Evolutionary conservation across 2,888 invertebrate genomes (phyloP).

Genomic region (Cynaeus angustus): DNA sequence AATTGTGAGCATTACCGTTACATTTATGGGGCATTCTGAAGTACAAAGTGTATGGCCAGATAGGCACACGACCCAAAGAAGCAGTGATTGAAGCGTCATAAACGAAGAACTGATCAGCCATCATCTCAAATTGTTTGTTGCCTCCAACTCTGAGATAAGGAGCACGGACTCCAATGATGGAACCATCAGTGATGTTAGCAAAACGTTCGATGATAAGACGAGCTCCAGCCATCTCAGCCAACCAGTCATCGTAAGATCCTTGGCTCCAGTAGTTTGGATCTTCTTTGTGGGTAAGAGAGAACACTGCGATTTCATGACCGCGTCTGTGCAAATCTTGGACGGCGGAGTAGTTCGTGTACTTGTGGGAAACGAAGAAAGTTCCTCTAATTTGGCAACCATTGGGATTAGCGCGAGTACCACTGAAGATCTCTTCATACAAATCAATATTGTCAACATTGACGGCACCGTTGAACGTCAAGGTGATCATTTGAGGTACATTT

Average conservation of each 20-base stretch:
- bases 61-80: constrained; percentile 89
- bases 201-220: constrained; percentile 91
- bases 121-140: constrained; percentile 97
- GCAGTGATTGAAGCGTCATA: constrained; percentile 97
- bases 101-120: constrained; percentile 95
- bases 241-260: constrained; percentile 92
- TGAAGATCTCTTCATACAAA: constrained; percentile 92
- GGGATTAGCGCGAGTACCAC: constrained; percentile 88
- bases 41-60: constrained; percentile 98
- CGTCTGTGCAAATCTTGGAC: constrained; percentile 91
- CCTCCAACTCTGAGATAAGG: constrained; percentile 94
- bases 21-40: constrained; percentile 97
- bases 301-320: constrained; percentile 94
- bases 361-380: constrained; percentile 94
- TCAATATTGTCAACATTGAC: constrained; percentile 95
- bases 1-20: constrained; percentile 94
- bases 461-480: constrained; percentile 93
- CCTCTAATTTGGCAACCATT: constrained; percentile 92
- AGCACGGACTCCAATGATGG: constrained; percentile 90
- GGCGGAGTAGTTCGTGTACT: constrained; percentile 93
- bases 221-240: constrained; percentile 95
- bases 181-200: constrained; percentile 93
- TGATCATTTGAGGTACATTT: constrained; percentile 95
- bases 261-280: constrained; percentile 93
- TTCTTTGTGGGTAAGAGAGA: constrained; percentile 94